A percentile compares a stretch with the other conserved stretches of the same genome.
Evolutionary conservation across 2,797 vertebrate genomes (phyloP).

Genomic region (Corythornis leucogaster): DNA sequence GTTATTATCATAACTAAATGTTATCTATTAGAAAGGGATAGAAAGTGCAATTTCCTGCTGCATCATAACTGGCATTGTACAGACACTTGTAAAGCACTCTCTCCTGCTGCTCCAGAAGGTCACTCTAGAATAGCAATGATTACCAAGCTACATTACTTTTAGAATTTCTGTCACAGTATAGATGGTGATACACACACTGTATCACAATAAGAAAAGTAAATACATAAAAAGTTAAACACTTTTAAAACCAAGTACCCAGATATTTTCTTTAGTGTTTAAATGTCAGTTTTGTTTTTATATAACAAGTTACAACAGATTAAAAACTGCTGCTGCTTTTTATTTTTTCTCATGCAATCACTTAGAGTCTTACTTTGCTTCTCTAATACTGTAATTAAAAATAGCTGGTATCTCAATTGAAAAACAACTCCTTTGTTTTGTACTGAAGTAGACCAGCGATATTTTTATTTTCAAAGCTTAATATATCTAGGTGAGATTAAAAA

Average conservation of each 20-base stretch:
- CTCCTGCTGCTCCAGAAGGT: slow-evolving; percentile 72
- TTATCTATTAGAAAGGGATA: slow-evolving; percentile 57
- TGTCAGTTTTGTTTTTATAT: neutral
- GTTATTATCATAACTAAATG: slow-evolving; percentile 77
- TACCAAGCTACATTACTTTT: neutral
- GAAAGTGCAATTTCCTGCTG: slow-evolving; percentile 64
- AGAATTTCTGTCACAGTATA: neutral
- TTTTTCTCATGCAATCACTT: neutral
- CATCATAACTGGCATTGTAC: slow-evolving; percentile 64
- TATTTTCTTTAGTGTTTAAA: neutral
- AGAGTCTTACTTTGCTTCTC: neutral
- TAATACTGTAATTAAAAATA: neutral
- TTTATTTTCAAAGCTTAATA: slow-evolving; percentile 1
- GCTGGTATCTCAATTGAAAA: neutral
- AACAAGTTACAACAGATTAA: neutral
- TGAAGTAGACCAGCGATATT: neutral
- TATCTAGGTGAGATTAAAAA: neutral
- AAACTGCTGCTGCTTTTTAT: neutral
- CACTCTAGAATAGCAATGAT: slow-evolving; percentile 47
- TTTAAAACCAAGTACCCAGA: neutral
- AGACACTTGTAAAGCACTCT: slow-evolving; percentile 70
- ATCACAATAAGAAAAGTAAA: neutral
- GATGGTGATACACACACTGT: neutral
- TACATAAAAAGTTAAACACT: neutral
- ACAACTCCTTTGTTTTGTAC: neutral